Conservation (phyloP, 1,140 invertebrate genomes). For the Apis dorsata region DNA sequence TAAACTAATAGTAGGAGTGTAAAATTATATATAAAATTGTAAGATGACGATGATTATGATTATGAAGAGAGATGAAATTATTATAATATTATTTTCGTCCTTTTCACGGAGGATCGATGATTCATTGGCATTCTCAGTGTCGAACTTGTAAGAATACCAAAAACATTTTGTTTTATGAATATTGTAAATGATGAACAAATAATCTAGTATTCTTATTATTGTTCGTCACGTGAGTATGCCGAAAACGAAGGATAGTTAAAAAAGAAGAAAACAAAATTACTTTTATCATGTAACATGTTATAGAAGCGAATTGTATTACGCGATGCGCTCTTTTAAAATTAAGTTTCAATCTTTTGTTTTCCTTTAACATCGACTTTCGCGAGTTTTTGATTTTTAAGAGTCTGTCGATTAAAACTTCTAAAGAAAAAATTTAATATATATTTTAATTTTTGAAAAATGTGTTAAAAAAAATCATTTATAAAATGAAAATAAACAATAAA, state of each 20-base stretch:
- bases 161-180: neutral
- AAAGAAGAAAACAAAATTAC: constrained; percentile 11
- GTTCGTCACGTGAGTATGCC: neutral
- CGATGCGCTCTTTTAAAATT: constrained; percentile 26
- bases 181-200: constrained; percentile 11
- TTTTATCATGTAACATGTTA: constrained; percentile 39
- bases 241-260: constrained; percentile 1
- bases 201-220: neutral
- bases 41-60: neutral
- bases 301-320: constrained; percentile 29
- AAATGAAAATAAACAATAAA: constrained; percentile 34
- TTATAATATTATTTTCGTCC: constrained; percentile 30
- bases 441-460: neutral
- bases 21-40: constrained; percentile 67
- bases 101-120: neutral
- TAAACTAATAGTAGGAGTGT: constrained; percentile 45
- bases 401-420: neutral
- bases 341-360: constrained; percentile 41
- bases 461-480: constrained; percentile 1
- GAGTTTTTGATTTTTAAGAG: neutral
- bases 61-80: neutral
- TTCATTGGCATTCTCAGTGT: constrained; percentile 11
- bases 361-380: constrained; percentile 31
- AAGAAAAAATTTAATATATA: neutral
- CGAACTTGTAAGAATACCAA: neutral